phyloP scores from a whole-genome alignment of 2,888 invertebrate genomes.

The Drosophila subquinaria region DNA sequence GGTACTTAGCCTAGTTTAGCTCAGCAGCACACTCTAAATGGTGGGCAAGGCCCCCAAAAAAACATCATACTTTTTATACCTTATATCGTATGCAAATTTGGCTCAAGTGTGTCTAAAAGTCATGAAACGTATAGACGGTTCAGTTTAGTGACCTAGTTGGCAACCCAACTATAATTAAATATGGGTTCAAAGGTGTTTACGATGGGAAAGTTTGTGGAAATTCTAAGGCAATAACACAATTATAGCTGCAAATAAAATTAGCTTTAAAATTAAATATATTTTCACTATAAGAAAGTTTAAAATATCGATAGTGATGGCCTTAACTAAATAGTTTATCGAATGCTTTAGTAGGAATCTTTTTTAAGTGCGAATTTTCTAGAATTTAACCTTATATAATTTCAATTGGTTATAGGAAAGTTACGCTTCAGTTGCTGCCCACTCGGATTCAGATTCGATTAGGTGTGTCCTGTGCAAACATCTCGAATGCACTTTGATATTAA shows the following conservation, averaged over 20 bases:
- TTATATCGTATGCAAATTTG: constrained; percentile 63
- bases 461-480: constrained; percentile 28
- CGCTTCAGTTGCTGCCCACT: constrained; percentile 1
- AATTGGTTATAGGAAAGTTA: neutral
- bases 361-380: too few species aligned
- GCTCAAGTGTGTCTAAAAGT: constrained; percentile 60
- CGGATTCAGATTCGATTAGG: constrained; percentile 18
- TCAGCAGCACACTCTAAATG: constrained; percentile 35
- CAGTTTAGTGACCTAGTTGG: constrained; percentile 51
- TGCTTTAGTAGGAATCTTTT: too few species aligned
- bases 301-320: neutral
- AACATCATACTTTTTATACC: constrained; percentile 5
- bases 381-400: neutral
- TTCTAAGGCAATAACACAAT: neutral
- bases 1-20: constrained; percentile 71
- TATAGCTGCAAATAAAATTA: constrained; percentile 7
- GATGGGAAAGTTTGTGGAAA: constrained; percentile 4
- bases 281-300: neutral
- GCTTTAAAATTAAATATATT: neutral
- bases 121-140: constrained; percentile 38
- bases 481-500: constrained; percentile 17
- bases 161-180: constrained; percentile 39
- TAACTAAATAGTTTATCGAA: neutral
- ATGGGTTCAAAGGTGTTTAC: constrained; percentile 10
- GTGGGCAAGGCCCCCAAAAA: neutral